These are phyloP conservation scores for Amazona vittata DNA, from an alignment of 2,113 vertebrate genomes.

Conservation along the genomic window DNA sequence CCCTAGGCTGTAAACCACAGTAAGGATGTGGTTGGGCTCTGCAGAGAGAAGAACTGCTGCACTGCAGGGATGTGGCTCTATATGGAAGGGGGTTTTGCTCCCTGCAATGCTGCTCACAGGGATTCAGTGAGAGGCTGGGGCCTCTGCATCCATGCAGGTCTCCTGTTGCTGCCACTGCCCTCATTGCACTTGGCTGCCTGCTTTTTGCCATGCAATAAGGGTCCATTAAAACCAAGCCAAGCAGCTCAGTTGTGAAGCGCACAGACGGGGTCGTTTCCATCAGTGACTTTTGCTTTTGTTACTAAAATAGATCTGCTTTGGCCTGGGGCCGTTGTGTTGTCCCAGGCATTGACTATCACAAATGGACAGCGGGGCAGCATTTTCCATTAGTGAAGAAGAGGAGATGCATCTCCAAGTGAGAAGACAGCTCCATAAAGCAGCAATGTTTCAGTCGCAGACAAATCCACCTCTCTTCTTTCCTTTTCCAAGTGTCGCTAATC, in stretches of 20 bases:
- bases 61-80: background rate
- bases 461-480: background rate
- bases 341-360: constrained; percentile 17
- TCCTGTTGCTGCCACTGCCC: accelerated
- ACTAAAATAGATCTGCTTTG: constrained; percentile 2
- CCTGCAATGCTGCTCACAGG: background rate
- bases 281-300: constrained; percentile 1
- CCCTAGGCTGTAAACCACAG: background rate
- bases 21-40: background rate
- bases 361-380: background rate
- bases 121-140: background rate
- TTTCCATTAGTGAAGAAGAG: constrained; percentile 27
- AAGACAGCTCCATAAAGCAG: background rate
- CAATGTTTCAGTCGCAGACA: background rate
- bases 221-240: constrained; percentile 2
- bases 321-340: constrained; percentile 1
- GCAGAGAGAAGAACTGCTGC: background rate
- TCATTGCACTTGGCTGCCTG: accelerated
- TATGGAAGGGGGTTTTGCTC: background rate
- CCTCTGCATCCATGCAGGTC: background rate
- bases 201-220: background rate
- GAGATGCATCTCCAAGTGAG: accelerated
- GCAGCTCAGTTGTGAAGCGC: background rate
- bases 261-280: background rate
- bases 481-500: background rate